A percentile compares a stretch with the other conserved stretches of the same genome.
Conservation (phyloP, 1,140 invertebrate species). For the Zaprionus taronus region DNA sequence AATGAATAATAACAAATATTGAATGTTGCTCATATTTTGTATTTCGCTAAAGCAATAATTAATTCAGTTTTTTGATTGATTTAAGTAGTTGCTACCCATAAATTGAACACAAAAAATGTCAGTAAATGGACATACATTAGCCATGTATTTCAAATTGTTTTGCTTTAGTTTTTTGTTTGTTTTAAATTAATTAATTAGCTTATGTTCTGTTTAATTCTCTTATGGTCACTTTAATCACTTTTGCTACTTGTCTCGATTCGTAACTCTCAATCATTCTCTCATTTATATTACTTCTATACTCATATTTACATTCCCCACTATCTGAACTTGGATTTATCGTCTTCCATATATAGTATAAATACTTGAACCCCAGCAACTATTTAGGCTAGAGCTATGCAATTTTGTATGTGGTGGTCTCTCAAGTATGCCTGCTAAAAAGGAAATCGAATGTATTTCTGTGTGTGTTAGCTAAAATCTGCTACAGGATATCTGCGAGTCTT, state of each 20-base stretch:
- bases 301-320: background rate
- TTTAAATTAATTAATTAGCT: conserved; percentile 17
- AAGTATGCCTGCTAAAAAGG: conserved; percentile 1
- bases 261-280: background rate
- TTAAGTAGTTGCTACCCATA: conserved; percentile 60
- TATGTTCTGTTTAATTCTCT: conserved; percentile 13
- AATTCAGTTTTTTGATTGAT: conserved; percentile 50
- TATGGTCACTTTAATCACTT: conserved; percentile 30
- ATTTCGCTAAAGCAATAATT: conserved; percentile 66
- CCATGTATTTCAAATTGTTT: conserved; percentile 47
- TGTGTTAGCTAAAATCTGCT: conserved; percentile 30
- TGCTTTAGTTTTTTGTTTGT: conserved; percentile 17
- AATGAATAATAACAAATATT: background rate
- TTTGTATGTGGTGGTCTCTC: background rate
- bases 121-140: conserved; percentile 64
- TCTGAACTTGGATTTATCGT: background rate
- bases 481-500: conserved; percentile 40
- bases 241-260: background rate
- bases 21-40: conserved; percentile 28
- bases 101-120: conserved; percentile 77
- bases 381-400: conserved; percentile 4
- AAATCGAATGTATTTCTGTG: conserved; percentile 20
- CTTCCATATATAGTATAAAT: background rate
- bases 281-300: conserved; percentile 1
- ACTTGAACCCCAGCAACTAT: conserved; percentile 2